Percentiles rank a stretch among this genome's conserved stretches.
Evolutionary conservation across 2,797 vertebrate genomes (phyloP).

Genomic region (Onychomys arenicola): DNA sequence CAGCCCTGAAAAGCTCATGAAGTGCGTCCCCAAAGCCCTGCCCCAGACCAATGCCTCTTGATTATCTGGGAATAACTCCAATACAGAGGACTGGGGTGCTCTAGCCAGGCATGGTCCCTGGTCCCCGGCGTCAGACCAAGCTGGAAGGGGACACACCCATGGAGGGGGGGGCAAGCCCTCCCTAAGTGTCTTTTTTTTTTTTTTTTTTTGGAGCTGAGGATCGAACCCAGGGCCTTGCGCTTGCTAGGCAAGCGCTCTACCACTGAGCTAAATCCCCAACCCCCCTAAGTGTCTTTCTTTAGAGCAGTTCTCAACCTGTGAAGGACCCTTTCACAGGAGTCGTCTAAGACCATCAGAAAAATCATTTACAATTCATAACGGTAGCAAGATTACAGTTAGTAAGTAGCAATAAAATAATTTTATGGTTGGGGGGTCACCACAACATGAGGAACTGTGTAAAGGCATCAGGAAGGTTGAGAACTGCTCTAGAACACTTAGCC

Average conservation of each 20-base stretch:
- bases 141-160: not conserved
- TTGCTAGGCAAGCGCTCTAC: no score
- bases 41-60: not conserved
- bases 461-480: not conserved
- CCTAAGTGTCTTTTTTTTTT: no score
- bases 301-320: not conserved
- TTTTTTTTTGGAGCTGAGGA: no score
- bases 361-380: no score
- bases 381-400: not conserved
- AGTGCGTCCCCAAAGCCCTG: not conserved
- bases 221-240: no score
- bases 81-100: not conserved
- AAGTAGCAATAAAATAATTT: not conserved
- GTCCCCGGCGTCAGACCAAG: not conserved
- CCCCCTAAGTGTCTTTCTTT: not conserved
- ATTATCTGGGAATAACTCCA: not conserved
- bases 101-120: not conserved
- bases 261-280: no score
- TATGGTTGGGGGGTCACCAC: not conserved
- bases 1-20: not conserved
- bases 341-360: not conserved
- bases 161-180: no score
- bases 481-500: not conserved
- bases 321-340: not conserved
- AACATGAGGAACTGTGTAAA: not conserved